Evolutionary conservation across 2,888 invertebrate genomes (phyloP), one percentile per base, ranked within the genome.

Genomic region (Leptinotarsa juncta): DNA sequence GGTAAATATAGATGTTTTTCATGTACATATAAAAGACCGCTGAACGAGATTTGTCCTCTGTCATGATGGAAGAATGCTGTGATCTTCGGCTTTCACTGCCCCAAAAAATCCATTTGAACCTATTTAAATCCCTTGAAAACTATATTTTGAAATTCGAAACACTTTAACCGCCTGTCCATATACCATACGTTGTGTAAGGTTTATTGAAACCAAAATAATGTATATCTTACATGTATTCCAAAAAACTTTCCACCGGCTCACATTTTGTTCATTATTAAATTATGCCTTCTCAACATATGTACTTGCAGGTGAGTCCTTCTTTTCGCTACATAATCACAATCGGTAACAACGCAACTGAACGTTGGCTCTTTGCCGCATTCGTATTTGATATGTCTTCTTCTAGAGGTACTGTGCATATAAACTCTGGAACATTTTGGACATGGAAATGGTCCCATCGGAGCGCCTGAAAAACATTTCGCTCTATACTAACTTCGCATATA

Each of bases 311-410:
- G 62, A 7, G 32, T 42, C n/a, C 42, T 82, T 79, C 53, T 80
- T 79, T 68, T 81, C 71, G 32, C 60, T 77, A 60, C 79, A 78
- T 67, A 62, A 62, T 75, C 80, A 70, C 80, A 82, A 23, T 76
- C 66, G 20, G 81, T 80, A 3, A 77, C 18, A 4, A 76, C 60
- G 65, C 82, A 82, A 5, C 71, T 72, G 72, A 79, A 79, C 32
- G 72, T 71, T 1, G 80, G 78, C 48, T 74, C 70, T 70, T 82
- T 80, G 42, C 80, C 80, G 71, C 81, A 82, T 55, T 83, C 82
- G 55, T 73, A 81, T 50, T 68, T 81, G 20, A 73, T 72, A 62
- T 82, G 82, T 16, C 77, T 80, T 75, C 20, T 81, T 62, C 65
- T 78, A 73, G 71, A 73, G 69, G 18, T 65, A 67, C 70, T 53